phyloP scores from a whole-genome alignment of 2,113 vertebrate species.

The Larimichthys crocea region DNA sequence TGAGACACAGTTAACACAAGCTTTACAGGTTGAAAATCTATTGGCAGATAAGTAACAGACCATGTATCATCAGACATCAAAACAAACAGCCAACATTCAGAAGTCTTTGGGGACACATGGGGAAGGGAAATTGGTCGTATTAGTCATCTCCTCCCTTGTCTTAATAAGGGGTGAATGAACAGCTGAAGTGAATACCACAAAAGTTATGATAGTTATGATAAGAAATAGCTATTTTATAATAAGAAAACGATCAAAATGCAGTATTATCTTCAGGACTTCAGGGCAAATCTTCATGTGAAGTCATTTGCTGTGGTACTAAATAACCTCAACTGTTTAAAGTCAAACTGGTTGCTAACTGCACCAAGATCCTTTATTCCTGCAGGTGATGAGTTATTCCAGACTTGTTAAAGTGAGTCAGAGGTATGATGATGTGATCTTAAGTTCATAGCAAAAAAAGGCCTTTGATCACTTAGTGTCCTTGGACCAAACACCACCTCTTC shows the following conservation, averaged over 20 bases:
- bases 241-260: background rate
- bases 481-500: constrained; percentile 15
- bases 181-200: constrained; percentile 2
- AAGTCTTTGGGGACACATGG: background rate
- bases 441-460: background rate
- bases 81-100: background rate
- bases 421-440: background rate
- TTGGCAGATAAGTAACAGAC: background rate
- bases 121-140: background rate
- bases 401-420: constrained; percentile 13
- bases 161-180: background rate
- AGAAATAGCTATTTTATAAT: background rate
- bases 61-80: background rate
- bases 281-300: background rate
- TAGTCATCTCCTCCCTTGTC: background rate
- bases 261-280: background rate
- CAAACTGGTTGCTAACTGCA: background rate
- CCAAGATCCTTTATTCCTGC: background rate
- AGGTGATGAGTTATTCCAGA: constrained; percentile 4
- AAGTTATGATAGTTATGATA: background rate
- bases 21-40: constrained; percentile 14
- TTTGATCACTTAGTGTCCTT: constrained; percentile 24
- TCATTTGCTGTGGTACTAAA: background rate
- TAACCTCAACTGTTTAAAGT: background rate
- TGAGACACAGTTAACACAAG: background rate